These are phyloP conservation scores for Sorex maritimensis DNA, from an alignment of 2,797 vertebrate genomes.

Conservation along the genomic window DNA sequence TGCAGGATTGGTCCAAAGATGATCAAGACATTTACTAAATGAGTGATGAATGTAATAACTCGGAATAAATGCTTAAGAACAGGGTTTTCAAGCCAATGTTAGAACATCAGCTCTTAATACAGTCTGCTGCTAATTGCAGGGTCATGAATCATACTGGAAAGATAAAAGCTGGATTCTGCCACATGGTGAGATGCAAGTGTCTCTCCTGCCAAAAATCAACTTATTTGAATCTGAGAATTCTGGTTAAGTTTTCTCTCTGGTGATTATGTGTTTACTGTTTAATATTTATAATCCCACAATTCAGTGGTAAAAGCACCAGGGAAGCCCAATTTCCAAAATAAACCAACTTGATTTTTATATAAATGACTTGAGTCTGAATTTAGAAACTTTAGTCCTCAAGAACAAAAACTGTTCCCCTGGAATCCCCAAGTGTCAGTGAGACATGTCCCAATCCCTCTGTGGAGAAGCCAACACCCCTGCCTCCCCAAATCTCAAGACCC, in stretches of 20 bases:
- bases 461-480: neutral
- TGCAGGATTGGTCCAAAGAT: neutral
- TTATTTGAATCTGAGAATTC: neutral
- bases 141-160: slow-evolving; percentile 6
- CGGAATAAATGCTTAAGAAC: neutral
- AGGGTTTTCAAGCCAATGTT: neutral
- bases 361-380: neutral
- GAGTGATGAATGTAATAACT: slow-evolving; percentile 25
- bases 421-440: neutral
- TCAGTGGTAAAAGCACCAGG: neutral
- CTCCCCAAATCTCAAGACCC: neutral
- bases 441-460: neutral
- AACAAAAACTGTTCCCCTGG: neutral
- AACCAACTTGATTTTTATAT: slow-evolving; percentile 17
- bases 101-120: slow-evolving; percentile 13
- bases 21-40: neutral
- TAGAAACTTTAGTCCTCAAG: neutral
- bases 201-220: neutral
- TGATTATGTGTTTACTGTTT: neutral
- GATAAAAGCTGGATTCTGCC: slow-evolving; percentile 44
- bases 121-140: slow-evolving; percentile 40
- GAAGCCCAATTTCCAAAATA: neutral
- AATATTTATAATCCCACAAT: neutral
- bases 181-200: neutral
- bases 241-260: neutral